Conservation (phyloP, 2,888 invertebrate species). For the Sinhomidia bicolor region DNA sequence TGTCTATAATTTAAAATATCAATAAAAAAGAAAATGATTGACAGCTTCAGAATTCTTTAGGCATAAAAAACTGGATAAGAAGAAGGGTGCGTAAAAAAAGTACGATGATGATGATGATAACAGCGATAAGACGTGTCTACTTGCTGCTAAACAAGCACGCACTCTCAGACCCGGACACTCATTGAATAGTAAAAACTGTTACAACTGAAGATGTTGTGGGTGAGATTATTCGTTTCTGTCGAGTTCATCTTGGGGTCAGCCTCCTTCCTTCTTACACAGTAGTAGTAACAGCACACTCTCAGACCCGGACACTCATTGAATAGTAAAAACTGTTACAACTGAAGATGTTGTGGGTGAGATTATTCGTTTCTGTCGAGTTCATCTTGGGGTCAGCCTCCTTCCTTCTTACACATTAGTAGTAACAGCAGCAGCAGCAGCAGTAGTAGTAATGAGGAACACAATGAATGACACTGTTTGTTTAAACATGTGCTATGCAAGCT, state of each 20-base stretch:
- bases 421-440: too few species aligned
- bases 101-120: background rate
- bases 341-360: background rate
- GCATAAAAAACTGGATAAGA: slow-evolving; percentile 45
- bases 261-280: background rate
- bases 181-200: background rate
- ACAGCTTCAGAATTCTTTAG: slow-evolving; percentile 54
- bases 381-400: slow-evolving; percentile 33
- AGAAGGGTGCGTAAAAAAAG: slow-evolving; percentile 18
- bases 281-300: background rate
- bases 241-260: slow-evolving; percentile 45
- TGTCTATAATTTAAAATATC: slow-evolving; percentile 56
- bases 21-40: slow-evolving; percentile 65
- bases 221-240: background rate
- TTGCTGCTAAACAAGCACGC: background rate
- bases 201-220: background rate
- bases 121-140: background rate
- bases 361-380: slow-evolving; percentile 2
- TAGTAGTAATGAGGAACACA: too few species aligned
- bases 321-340: background rate
- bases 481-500: slow-evolving; percentile 4
- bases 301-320: background rate
- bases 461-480: slow-evolving; percentile 6
- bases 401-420: background rate
- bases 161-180: background rate